These are phyloP conservation scores for Plebejus melissa DNA, from an alignment of 2,888 invertebrate genomes.

Conservation along the genomic window DNA sequence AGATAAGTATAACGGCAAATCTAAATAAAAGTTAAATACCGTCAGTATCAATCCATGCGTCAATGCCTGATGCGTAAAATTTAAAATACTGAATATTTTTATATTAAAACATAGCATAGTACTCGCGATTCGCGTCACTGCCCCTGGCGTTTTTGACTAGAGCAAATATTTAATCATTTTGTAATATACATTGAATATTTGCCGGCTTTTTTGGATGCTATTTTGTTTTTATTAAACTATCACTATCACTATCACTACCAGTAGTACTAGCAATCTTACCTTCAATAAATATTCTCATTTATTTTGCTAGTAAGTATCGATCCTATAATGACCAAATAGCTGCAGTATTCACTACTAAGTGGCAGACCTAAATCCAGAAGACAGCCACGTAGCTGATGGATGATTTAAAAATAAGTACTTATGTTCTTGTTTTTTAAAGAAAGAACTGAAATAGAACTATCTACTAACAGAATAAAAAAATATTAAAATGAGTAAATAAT, in stretches of 20 bases:
- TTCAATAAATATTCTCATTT: background rate
- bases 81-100: background rate
- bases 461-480: too few relatives aligned
- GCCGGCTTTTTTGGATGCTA: slow-evolving; percentile 38
- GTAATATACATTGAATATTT: slow-evolving; percentile 49
- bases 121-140: background rate
- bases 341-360: background rate
- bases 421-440: too few relatives aligned
- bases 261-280: background rate
- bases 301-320: slow-evolving; percentile 3
- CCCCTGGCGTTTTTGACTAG: slow-evolving; percentile 3
- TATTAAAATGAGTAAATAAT: too few relatives aligned
- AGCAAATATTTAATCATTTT: slow-evolving; percentile 16
- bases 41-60: background rate
- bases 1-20: background rate
- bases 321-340: background rate
- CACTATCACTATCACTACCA: background rate
- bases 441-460: too few relatives aligned
- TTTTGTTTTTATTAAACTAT: slow-evolving; percentile 21
- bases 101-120: background rate
- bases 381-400: background rate
- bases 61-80: background rate
- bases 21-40: background rate
- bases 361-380: background rate
- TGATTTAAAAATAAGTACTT: too few relatives aligned